These are phyloP conservation scores for Corythornis vintsioides DNA, from an alignment of 2,113 vertebrate species.

Conservation along the genomic window DNA sequence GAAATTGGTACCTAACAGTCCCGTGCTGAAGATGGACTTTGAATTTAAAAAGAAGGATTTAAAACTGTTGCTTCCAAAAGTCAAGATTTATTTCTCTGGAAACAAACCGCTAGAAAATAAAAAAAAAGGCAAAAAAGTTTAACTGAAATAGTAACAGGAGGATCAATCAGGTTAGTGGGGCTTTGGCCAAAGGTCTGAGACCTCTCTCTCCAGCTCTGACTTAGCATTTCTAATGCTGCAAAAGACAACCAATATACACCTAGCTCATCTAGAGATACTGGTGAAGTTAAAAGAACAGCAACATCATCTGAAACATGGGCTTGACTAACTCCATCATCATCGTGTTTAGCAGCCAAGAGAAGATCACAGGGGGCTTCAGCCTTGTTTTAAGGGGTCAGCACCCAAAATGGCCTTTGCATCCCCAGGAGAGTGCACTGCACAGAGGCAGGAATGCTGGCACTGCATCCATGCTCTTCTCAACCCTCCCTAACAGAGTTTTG, in stretches of 20 bases:
- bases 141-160: not conserved
- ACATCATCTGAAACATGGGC: not conserved
- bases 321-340: not conserved
- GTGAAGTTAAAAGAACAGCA: not conserved
- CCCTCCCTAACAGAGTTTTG: not conserved
- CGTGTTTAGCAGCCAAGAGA: no score
- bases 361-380: accelerated
- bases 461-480: not conserved
- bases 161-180: not conserved
- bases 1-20: not conserved
- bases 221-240: not conserved
- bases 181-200: not conserved
- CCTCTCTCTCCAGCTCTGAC: not conserved
- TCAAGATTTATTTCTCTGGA: not conserved
- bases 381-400: not conserved
- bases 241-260: not conserved
- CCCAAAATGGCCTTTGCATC: not conserved
- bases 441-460: not conserved
- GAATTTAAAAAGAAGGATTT: not conserved
- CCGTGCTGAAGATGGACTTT: not conserved
- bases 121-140: not conserved
- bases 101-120: not conserved
- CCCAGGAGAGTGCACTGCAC: no score
- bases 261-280: accelerated
- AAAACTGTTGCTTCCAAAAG: not conserved